Evolutionary conservation across 2,113 vertebrate species (phyloP).

Genomic region (Boulengeromyrus knoepffleri): DNA sequence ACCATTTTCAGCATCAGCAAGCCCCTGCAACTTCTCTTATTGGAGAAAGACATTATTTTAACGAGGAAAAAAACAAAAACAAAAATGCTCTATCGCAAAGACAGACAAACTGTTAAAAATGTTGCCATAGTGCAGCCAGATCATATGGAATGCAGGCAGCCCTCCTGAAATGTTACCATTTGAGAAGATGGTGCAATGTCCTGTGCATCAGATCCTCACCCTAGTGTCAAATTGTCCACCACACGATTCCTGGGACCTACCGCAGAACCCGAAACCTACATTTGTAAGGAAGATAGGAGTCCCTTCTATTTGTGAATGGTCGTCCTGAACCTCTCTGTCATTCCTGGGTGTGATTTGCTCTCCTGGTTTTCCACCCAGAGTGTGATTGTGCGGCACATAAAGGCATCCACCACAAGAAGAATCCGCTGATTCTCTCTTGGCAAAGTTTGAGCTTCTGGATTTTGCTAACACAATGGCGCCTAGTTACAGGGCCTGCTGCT

Average conservation of each 20-base stretch:
- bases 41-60: not conserved
- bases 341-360: not conserved
- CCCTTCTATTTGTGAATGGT: not conserved
- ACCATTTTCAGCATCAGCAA: not conserved
- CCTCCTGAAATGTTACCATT: not conserved
- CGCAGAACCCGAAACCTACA: not conserved
- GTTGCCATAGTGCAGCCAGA: not conserved
- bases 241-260: not conserved
- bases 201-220: not conserved
- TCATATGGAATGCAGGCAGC: not conserved
- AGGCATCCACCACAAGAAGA: not conserved
- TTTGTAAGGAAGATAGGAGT: not conserved
- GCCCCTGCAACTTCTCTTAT: not conserved
- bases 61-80: not conserved
- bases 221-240: not conserved
- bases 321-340: not conserved
- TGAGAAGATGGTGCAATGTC: not conserved
- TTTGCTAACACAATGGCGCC: not conserved
- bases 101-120: not conserved
- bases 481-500: not conserved
- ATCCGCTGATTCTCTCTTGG: not conserved
- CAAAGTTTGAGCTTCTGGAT: not conserved
- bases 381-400: not conserved
- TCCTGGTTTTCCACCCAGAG: not conserved
- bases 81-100: not conserved